A percentile compares a stretch with the other conserved stretches of the same genome.
Evolutionary conservation across 2,888 invertebrate genomes (phyloP).

Genomic region (Oligia latruncula): DNA sequence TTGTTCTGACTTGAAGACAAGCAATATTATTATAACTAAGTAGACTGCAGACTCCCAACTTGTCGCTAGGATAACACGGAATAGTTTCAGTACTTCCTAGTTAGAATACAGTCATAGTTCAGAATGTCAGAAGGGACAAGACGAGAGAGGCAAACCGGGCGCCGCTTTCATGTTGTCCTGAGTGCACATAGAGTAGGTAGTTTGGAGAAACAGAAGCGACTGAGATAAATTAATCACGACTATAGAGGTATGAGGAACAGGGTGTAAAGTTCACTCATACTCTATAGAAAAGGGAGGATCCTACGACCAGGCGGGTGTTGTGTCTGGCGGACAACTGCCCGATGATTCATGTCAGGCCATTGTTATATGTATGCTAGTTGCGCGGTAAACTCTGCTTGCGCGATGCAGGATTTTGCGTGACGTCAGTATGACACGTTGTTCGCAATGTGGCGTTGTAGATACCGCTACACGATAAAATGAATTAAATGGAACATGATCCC

Average conservation of each 20-base stretch:
- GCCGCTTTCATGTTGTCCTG: constrained; percentile 55
- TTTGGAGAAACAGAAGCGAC: constrained; percentile 33
- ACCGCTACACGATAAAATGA: not conserved
- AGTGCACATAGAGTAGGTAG: constrained; percentile 48
- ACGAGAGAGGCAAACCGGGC: constrained; percentile 41
- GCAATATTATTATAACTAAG: constrained; percentile 56
- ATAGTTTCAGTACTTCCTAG: constrained; percentile 55
- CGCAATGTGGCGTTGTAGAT: too few species aligned
- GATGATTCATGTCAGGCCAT: too few species aligned
- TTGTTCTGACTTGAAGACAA: constrained; percentile 38
- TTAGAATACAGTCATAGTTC: constrained; percentile 54
- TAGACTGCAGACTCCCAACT: constrained; percentile 49
- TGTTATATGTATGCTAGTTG: too few species aligned
- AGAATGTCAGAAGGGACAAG: constrained; percentile 56
- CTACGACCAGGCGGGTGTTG: too few species aligned
- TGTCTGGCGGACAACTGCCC: too few species aligned
- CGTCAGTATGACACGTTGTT: too few species aligned
- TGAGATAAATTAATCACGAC: not conserved
- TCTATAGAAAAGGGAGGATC: too few species aligned
- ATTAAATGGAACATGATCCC: not conserved
- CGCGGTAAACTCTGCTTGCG: too few species aligned
- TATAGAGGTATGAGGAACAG: too few species aligned
- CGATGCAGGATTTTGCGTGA: too few species aligned
- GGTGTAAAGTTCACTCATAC: too few species aligned
- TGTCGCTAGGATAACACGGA: constrained; percentile 49